phyloP scores from a whole-genome alignment of 2,113 vertebrate species.

The Xiphorhynchus elegans region DNA sequence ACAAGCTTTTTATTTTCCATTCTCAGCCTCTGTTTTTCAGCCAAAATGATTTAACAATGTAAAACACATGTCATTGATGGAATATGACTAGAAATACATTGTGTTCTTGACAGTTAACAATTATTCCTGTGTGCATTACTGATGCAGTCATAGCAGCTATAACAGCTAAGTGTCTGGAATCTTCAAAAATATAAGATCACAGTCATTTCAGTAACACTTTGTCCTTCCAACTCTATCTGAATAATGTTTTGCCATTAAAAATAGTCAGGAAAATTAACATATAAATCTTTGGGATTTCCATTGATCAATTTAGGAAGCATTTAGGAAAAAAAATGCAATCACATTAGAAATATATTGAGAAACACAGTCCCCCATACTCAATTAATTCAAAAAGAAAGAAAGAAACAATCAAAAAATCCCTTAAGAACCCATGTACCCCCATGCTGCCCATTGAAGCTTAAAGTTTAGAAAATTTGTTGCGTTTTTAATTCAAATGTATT shows the following conservation, averaged over 20 bases:
- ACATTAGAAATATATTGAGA: neutral
- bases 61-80: constrained; percentile 73
- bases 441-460: neutral
- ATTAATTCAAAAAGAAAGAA: neutral
- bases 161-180: constrained; percentile 29
- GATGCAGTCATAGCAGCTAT: constrained; percentile 13
- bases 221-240: neutral
- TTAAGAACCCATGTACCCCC: neutral
- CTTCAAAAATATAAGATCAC: constrained; percentile 29
- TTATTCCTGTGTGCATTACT: constrained; percentile 64
- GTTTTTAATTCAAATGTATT: constrained; percentile 11
- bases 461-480: neutral
- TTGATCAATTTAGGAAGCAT: neutral
- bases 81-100: constrained; percentile 76
- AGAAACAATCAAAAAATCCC: neutral
- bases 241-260: constrained; percentile 9
- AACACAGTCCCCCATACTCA: neutral
- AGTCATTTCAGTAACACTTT: neutral
- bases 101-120: constrained; percentile 73
- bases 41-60: constrained; percentile 72
- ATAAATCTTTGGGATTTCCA: neutral
- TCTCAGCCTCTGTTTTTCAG: constrained; percentile 67
- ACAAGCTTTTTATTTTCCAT: constrained; percentile 68
- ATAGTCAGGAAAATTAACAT: constrained; percentile 25
- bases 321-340: neutral